Conservation (phyloP, 92 coral and sea anemone species). For the Chrysogorgia sp. region DNA sequence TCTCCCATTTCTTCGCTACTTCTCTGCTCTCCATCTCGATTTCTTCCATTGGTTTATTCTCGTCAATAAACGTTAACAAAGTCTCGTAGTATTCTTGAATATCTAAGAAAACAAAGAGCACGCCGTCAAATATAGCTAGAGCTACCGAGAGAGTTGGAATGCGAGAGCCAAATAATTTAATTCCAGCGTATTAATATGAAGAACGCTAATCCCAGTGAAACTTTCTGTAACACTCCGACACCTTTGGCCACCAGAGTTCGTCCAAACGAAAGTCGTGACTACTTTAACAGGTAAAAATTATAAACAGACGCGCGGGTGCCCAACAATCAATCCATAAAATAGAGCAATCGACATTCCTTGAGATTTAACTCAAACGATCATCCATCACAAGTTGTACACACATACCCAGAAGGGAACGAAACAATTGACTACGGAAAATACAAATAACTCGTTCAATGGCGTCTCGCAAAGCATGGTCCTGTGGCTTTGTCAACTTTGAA, state of each 20-base stretch:
- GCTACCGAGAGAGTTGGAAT: background rate
- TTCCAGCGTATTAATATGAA: background rate
- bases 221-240: too few species aligned
- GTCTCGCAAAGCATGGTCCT: constrained; percentile 88
- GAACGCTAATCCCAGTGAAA: background rate
- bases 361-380: background rate
- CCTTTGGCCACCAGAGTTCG: background rate
- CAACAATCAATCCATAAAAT: background rate
- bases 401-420: constrained; percentile 91
- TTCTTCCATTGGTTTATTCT: constrained; percentile 77
- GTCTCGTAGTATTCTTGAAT: constrained; percentile 98
- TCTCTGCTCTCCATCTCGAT: constrained; percentile 79
- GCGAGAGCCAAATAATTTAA: background rate
- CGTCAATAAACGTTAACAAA: constrained; percentile 75
- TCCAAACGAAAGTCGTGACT: too few species aligned
- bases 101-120: constrained; percentile 51
- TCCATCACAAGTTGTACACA: background rate
- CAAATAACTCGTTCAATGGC: constrained; percentile 99
- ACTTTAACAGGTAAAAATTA: constrained; percentile 26
- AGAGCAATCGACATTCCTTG: constrained; percentile 14
- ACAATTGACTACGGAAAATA: constrained; percentile 92
- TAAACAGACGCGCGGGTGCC: constrained; percentile 32
- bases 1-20: constrained; percentile 88
- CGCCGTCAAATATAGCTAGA: background rate
- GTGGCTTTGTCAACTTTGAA: constrained; percentile 92